A percentile compares a stretch with the other conserved stretches of the same genome.
Evolutionary conservation across 2,113 vertebrate species (phyloP).

Genomic region (Emberiza fucata): DNA sequence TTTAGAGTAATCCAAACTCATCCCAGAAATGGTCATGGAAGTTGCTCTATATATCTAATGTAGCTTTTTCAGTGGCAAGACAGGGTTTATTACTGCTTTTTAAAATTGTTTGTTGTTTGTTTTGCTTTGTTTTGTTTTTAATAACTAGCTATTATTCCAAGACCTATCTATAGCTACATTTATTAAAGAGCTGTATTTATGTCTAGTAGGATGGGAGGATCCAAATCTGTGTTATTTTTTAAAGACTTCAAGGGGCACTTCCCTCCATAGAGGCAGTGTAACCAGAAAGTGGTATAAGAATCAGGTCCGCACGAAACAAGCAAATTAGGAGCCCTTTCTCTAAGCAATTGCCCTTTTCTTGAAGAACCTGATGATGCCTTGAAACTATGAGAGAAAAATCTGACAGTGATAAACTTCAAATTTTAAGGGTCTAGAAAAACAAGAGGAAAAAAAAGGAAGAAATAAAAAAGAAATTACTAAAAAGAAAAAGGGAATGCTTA

Average conservation of each 20-base stretch:
- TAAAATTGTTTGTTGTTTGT: rapidly evolving
- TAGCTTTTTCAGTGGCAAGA: neutral
- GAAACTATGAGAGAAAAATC: neutral
- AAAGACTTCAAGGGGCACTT: neutral
- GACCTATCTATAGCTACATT: neutral
- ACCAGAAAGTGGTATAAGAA: neutral
- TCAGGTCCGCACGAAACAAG: neutral
- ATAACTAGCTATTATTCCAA: neutral
- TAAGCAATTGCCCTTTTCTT: neutral
- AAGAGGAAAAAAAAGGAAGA: neutral
- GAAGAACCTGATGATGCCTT: neutral
- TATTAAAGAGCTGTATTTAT: neutral
- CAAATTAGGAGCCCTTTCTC: neutral
- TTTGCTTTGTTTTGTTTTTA: neutral
- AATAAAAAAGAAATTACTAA: neutral
- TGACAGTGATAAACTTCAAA: neutral
- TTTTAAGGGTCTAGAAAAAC: neutral
- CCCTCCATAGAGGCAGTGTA: neutral
- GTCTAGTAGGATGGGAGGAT: neutral
- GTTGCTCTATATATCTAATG: neutral
- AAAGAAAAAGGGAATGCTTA: neutral
- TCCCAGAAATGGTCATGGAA: neutral
- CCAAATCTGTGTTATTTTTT: neutral
- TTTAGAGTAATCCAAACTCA: neutral
- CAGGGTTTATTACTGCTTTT: neutral